phyloP scores from a whole-genome alignment of 2,888 invertebrate species.

The Yponomeuta evonymella region DNA sequence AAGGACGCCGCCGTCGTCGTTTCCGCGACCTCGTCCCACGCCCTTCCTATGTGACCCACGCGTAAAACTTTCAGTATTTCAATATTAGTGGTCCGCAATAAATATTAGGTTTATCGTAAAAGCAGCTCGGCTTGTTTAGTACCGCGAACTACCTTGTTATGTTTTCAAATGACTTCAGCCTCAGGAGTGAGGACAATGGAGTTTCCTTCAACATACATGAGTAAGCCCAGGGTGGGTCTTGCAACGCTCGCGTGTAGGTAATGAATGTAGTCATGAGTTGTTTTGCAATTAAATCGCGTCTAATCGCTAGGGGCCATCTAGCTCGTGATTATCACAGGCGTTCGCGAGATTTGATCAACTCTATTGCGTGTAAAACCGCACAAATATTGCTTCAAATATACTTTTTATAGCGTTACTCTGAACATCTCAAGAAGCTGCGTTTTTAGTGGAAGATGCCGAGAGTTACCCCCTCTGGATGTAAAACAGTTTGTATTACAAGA shows the following conservation, averaged over 20 bases:
- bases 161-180: neutral
- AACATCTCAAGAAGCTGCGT: neutral
- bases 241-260: neutral
- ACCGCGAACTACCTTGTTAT: neutral
- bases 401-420: neutral
- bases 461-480: too few relatives aligned
- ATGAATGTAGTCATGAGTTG: neutral
- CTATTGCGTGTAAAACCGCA: constrained; percentile 1
- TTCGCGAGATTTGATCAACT: constrained; percentile 6
- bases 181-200: neutral
- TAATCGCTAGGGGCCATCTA: constrained; percentile 1
- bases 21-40: too few relatives aligned
- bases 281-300: constrained; percentile 11
- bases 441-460: too few relatives aligned
- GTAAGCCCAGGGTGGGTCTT: neutral
- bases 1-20: too few relatives aligned
- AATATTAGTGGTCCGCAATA: too few relatives aligned
- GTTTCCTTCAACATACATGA: neutral
- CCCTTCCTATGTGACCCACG: too few relatives aligned
- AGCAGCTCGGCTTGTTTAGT: too few relatives aligned
- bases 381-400: neutral
- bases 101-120: too few relatives aligned
- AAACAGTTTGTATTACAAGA: neutral
- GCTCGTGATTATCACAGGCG: constrained; percentile 6
- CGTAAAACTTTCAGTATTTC: too few relatives aligned